These are phyloP conservation scores for Hypsibius dujardini DNA, from an alignment of 1,140 invertebrate genomes.

Conservation along the genomic window DNA sequence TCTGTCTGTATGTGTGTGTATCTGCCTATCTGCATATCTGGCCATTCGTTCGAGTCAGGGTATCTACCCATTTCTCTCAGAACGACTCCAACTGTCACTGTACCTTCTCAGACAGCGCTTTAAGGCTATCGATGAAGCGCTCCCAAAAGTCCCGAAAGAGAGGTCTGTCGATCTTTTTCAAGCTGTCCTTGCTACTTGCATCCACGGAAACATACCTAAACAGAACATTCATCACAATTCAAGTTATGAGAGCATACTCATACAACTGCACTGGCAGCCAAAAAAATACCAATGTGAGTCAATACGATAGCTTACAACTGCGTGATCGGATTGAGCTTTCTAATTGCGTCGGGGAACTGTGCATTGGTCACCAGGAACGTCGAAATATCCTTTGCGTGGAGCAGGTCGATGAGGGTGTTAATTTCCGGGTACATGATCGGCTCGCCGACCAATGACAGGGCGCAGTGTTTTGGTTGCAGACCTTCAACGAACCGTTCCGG, in stretches of 20 bases:
- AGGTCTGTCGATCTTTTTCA: constrained; percentile 47
- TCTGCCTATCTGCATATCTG: too few species aligned
- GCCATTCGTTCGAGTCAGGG: background rate
- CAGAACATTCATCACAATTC: too few species aligned
- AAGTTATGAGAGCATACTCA: too few species aligned
- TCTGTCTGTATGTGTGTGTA: too few species aligned
- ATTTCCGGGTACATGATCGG: constrained; percentile 52
- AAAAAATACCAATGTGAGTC: too few species aligned
- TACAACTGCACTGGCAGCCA: too few species aligned
- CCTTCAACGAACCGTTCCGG: constrained; percentile 40
- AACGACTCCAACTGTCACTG: constrained; percentile 16
- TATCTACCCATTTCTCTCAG: background rate
- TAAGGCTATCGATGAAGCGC: constrained; percentile 41
- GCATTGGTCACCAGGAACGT: constrained; percentile 47
- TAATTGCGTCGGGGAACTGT: constrained; percentile 45
- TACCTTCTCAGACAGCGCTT: constrained; percentile 38
- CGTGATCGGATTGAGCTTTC: constrained; percentile 41
- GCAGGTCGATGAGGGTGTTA: constrained; percentile 39
- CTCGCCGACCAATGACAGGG: constrained; percentile 47
- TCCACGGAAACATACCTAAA: constrained; percentile 42
- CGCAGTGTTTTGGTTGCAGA: constrained; percentile 39
- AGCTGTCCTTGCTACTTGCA: constrained; percentile 44
- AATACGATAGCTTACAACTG: constrained; percentile 34
- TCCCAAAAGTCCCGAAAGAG: constrained; percentile 47
- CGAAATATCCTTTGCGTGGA: constrained; percentile 41